phyloP scores from a whole-genome alignment of 2,888 invertebrate genomes.

The Strigamia transsilvanica region DNA sequence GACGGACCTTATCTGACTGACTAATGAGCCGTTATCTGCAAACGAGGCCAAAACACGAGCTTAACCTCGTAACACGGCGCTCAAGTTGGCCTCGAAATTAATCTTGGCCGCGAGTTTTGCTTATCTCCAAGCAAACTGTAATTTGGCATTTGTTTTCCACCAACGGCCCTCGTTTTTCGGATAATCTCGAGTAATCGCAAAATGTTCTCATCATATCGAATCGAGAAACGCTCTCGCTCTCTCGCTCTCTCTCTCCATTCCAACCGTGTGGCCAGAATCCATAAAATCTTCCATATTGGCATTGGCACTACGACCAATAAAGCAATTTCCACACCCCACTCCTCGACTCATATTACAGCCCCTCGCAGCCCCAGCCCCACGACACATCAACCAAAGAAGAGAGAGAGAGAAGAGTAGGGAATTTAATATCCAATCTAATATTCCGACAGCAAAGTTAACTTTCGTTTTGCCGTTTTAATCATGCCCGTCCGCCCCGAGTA shows the following conservation, averaged over 20 bases:
- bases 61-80: slow-evolving; percentile 32
- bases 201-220: slow-evolving; percentile 16
- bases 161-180: neutral
- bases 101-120: slow-evolving; percentile 6
- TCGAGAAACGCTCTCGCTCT: too few species aligned
- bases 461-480: too few species aligned
- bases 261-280: slow-evolving; percentile 8
- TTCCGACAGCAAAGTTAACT: too few species aligned
- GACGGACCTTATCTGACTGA: slow-evolving; percentile 1
- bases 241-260: neutral
- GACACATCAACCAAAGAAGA: too few species aligned
- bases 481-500: too few species aligned
- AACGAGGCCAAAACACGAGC: slow-evolving; percentile 21
- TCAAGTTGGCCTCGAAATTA: slow-evolving; percentile 10
- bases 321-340: slow-evolving; percentile 20
- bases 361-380: neutral
- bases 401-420: too few species aligned
- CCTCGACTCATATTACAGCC: slow-evolving; percentile 7
- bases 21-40: slow-evolving; percentile 17
- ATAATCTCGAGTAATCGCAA: slow-evolving; percentile 14
- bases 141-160: neutral
- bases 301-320: slow-evolving; percentile 24
- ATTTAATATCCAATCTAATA: too few species aligned
- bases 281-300: slow-evolving; percentile 11
- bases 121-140: neutral